phyloP scores from a whole-genome alignment of 2,113 vertebrate species.

The Mystacornis crossleyi region DNA sequence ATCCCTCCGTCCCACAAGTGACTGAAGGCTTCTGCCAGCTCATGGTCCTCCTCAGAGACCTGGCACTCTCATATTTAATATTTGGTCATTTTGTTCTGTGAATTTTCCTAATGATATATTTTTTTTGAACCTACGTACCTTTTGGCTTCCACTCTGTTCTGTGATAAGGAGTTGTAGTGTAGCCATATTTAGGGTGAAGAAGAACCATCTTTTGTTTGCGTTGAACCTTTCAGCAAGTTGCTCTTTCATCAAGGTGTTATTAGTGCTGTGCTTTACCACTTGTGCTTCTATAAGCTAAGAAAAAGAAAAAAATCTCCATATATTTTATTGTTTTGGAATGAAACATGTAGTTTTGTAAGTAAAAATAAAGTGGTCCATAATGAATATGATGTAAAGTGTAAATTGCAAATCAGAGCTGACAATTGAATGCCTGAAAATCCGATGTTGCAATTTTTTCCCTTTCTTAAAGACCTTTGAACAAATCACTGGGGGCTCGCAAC shows the following conservation, averaged over 20 bases:
- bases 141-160: neutral
- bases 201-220: neutral
- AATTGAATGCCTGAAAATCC: conserved; percentile 32
- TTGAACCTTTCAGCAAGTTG: neutral
- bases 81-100: neutral
- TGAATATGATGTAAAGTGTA: conserved; percentile 26
- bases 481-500: conserved; percentile 41
- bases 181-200: neutral
- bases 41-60: neutral
- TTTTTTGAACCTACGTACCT: neutral
- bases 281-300: neutral
- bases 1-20: neutral
- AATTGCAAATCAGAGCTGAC: conserved; percentile 49
- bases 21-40: neutral
- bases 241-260: neutral
- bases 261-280: neutral
- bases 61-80: neutral
- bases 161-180: neutral
- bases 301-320: neutral
- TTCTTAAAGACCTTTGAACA: conserved; percentile 58
- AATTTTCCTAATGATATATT: neutral
- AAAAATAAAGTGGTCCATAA: conserved; percentile 17
- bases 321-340: neutral
- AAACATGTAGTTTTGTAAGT: neutral
- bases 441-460: conserved; percentile 37